Evolutionary conservation across 1,140 invertebrate species (phyloP).

Genomic region (Drosophila insularis): DNA sequence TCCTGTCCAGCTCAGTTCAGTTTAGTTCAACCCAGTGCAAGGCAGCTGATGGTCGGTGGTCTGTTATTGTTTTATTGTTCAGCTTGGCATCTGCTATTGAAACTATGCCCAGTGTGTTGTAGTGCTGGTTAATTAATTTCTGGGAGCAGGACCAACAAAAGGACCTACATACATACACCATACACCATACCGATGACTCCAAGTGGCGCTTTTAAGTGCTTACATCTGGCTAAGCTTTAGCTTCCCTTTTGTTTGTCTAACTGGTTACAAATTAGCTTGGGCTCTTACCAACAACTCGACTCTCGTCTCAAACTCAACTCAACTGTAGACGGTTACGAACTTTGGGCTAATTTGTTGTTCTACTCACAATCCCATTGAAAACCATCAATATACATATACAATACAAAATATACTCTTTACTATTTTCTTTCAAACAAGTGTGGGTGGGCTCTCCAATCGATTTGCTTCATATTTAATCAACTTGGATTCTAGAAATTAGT

Average conservation of each 20-base stretch:
- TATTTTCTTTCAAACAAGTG: background rate
- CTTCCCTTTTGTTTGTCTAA: slow-evolving; percentile 57
- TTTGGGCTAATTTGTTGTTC: slow-evolving; percentile 3
- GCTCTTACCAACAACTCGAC: background rate
- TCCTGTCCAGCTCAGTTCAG: background rate
- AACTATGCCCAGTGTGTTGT: slow-evolving; percentile 41
- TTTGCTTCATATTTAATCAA: slow-evolving; percentile 71
- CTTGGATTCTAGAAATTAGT: slow-evolving; percentile 64
- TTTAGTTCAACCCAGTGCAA: background rate
- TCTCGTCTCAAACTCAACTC: background rate
- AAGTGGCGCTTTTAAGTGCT: slow-evolving; percentile 71
- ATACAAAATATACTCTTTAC: slow-evolving; percentile 30
- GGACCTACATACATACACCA: slow-evolving; percentile 8
- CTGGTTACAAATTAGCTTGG: slow-evolving; percentile 68
- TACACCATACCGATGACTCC: background rate
- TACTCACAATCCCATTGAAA: background rate
- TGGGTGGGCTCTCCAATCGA: slow-evolving; percentile 29
- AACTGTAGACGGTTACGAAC: background rate
- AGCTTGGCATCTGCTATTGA: slow-evolving; percentile 25
- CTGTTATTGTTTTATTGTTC: slow-evolving; percentile 77
- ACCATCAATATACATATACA: slow-evolving; percentile 18
- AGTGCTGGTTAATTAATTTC: slow-evolving; percentile 79
- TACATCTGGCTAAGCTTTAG: slow-evolving; percentile 64
- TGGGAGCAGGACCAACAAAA: slow-evolving; percentile 68
- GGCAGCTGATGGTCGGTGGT: slow-evolving; percentile 11